phyloP scores from a whole-genome alignment of 2,113 vertebrate genomes.

The Pollachius pollachius region DNA sequence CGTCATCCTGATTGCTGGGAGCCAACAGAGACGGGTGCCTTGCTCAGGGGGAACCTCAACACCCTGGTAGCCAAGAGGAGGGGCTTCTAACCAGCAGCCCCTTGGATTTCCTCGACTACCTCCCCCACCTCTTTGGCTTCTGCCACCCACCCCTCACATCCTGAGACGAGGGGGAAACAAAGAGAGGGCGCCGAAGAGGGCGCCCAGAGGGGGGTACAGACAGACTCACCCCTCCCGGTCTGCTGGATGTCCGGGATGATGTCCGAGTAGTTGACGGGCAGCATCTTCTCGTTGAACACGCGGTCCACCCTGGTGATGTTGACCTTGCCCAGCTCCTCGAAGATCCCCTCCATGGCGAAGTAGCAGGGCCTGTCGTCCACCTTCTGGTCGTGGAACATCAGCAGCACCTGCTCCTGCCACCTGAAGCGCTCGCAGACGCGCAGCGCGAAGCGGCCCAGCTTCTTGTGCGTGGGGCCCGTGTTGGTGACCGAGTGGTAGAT shows the following conservation, averaged over 20 bases:
- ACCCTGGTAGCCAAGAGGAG: no score
- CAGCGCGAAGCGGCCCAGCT: conserved; percentile 80
- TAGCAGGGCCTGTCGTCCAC: conserved; percentile 78
- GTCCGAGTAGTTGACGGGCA: not conserved
- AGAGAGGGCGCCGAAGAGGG: no score
- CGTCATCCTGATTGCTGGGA: no score
- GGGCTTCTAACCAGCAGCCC: no score
- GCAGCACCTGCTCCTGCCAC: conserved; percentile 76
- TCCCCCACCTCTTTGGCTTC: no score
- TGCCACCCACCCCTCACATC: no score
- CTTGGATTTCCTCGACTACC: no score
- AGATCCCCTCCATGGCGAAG: conserved; percentile 85
- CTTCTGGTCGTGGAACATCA: conserved; percentile 78
- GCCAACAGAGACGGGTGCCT: no score
- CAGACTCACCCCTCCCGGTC: not conserved
- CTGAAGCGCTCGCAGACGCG: conserved; percentile 78
- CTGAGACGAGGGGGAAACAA: not conserved
- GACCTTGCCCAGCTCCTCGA: conserved; percentile 45
- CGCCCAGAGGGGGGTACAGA: no score
- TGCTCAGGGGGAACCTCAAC: no score
- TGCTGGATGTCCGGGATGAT: not conserved
- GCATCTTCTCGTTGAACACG: conserved; percentile 55
- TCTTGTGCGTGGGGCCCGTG: conserved; percentile 83
- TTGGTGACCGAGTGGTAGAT: conserved; percentile 79
- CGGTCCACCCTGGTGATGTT: conserved; percentile 76